phyloP scores from a whole-genome alignment of 2,888 invertebrate species.

The Euplexia lucipara region DNA sequence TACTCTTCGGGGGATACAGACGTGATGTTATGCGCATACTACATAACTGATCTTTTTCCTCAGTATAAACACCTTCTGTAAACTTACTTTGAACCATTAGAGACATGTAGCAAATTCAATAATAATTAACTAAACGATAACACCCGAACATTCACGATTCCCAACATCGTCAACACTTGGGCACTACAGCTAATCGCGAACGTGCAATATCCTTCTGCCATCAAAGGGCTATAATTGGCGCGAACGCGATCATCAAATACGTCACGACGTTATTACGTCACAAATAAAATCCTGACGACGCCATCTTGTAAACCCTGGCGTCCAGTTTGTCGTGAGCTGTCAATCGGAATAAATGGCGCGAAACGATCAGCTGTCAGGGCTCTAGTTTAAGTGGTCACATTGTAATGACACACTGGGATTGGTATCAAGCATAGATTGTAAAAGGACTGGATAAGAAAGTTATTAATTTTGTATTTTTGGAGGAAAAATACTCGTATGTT shows the following conservation, averaged over 20 bases:
- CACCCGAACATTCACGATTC: background rate
- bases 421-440: constrained; percentile 36
- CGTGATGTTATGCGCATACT: too few relatives aligned
- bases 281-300: constrained; percentile 66
- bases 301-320: constrained; percentile 61
- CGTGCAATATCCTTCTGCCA: constrained; percentile 24
- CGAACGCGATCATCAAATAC: constrained; percentile 45
- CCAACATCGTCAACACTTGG: constrained; percentile 4
- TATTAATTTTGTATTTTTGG: background rate
- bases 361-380: constrained; percentile 58
- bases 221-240: constrained; percentile 46
- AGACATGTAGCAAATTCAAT: too few relatives aligned
- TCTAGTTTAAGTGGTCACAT: constrained; percentile 61
- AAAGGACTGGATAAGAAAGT: constrained; percentile 43
- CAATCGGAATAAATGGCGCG: constrained; percentile 52
- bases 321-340: constrained; percentile 61
- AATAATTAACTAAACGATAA: background rate
- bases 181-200: constrained; percentile 25
- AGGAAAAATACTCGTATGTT: too few relatives aligned
- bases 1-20: too few relatives aligned
- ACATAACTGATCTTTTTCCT: too few relatives aligned
- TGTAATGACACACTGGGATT: constrained; percentile 63
- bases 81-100: too few relatives aligned
- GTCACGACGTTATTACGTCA: constrained; percentile 56
- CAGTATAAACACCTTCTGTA: too few relatives aligned